phyloP scores from a whole-genome alignment of 1,140 invertebrate species.

The Drosophila pruinosa region DNA sequence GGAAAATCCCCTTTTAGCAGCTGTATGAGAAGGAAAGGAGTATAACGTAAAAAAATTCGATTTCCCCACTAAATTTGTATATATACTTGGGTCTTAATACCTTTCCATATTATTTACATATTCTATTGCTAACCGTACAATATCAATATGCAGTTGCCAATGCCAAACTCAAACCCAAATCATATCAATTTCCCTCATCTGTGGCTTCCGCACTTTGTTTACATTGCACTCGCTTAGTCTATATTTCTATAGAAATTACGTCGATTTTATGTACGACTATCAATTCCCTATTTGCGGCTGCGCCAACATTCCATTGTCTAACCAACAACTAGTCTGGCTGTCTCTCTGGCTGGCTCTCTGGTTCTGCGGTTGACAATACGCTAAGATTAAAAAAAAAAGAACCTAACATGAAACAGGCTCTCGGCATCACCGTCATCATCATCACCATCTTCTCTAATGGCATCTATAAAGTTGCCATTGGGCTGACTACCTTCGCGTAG shows the following conservation, averaged over 20 bases:
- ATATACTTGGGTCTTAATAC: too few relatives aligned
- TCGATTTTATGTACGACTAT: not conserved
- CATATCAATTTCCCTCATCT: slow-evolving; percentile 41
- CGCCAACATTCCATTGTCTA: slow-evolving; percentile 67
- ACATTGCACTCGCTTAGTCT: slow-evolving; percentile 13
- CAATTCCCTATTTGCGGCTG: slow-evolving; percentile 33
- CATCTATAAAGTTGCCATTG: slow-evolving; percentile 1
- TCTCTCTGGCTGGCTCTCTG: not conserved
- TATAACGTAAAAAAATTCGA: not conserved
- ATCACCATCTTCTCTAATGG: not conserved
- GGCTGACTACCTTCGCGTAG: slow-evolving; percentile 44
- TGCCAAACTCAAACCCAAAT: slow-evolving; percentile 35
- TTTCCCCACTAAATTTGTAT: not conserved
- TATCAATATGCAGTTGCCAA: slow-evolving; percentile 23
- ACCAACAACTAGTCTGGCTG: slow-evolving; percentile 35
- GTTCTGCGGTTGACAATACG: slow-evolving; percentile 24
- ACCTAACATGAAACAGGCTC: slow-evolving; percentile 24
- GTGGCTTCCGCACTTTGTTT: slow-evolving; percentile 50
- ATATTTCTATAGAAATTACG: slow-evolving; percentile 4
- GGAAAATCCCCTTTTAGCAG: not conserved
- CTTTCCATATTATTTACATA: not conserved
- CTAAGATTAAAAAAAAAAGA: slow-evolving; percentile 21
- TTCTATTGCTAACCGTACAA: not conserved
- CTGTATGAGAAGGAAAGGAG: not conserved
- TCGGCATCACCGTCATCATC: not conserved